Percentiles rank a stretch among this genome's conserved stretches.
Conservation (phyloP, 2,797 vertebrate genomes). For the Enoplosus armatus region DNA sequence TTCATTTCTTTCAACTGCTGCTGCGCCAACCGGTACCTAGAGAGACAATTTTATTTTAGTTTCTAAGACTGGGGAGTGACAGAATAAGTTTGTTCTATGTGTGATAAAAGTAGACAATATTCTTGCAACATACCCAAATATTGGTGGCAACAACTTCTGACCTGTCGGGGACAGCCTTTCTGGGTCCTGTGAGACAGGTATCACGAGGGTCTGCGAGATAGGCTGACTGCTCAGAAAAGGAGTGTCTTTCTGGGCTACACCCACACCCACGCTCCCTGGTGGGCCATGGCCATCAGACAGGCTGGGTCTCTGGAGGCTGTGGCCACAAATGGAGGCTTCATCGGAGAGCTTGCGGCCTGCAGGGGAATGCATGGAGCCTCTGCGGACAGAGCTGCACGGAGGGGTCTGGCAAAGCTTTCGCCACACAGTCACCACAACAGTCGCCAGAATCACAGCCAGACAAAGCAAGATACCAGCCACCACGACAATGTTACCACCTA, state of each 20-base stretch:
- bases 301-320: slow-evolving; percentile 89
- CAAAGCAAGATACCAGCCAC: slow-evolving; percentile 93
- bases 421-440: slow-evolving; percentile 93
- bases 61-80: neutral
- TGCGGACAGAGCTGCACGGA: slow-evolving; percentile 87
- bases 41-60: slow-evolving; percentile 4
- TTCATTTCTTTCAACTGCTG: slow-evolving; percentile 99
- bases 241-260: slow-evolving; percentile 61
- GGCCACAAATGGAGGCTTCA: slow-evolving; percentile 92
- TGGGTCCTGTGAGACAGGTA: slow-evolving; percentile 77
- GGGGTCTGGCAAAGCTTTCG: slow-evolving; percentile 90
- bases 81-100: neutral
- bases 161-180: slow-evolving; percentile 89
- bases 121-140: slow-evolving; percentile 89
- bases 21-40: slow-evolving; percentile 93
- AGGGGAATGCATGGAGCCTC: slow-evolving; percentile 87
- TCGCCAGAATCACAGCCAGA: slow-evolving; percentile 92
- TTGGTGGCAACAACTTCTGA: slow-evolving; percentile 93
- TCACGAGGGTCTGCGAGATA: slow-evolving; percentile 75
- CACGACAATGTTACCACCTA: slow-evolving; percentile 91
- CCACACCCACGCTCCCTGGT: slow-evolving; percentile 60
- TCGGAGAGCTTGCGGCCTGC: slow-evolving; percentile 92
- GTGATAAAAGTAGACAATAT: neutral
- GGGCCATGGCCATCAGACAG: slow-evolving; percentile 84
- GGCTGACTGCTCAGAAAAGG: slow-evolving; percentile 80